Percentiles rank a stretch among this genome's conserved stretches.
Conservation (phyloP, 2,113 vertebrate genomes). For the Stomatorhinus ivindoensis region DNA sequence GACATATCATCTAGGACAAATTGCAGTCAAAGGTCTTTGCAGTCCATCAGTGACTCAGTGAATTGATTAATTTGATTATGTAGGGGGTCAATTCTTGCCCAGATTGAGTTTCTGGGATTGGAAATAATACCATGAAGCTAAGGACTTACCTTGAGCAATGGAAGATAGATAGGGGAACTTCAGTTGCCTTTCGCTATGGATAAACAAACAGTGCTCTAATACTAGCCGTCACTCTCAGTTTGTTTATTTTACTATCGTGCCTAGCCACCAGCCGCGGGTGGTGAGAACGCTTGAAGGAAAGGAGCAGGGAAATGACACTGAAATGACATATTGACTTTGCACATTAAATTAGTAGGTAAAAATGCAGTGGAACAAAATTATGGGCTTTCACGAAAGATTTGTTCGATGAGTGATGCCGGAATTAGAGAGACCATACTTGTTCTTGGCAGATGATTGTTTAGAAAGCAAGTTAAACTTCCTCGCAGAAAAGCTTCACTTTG, state of each 20-base stretch:
- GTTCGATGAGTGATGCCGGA: constrained; percentile 37
- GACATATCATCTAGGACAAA: constrained; percentile 2
- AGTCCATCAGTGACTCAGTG: neutral
- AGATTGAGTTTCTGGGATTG: constrained; percentile 35
- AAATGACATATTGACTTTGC: constrained; percentile 47
- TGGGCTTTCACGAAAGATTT: constrained; percentile 26
- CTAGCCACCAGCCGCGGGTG: constrained; percentile 4
- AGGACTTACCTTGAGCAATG: constrained; percentile 35
- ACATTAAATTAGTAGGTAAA: constrained; percentile 45
- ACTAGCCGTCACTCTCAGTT: constrained; percentile 25
- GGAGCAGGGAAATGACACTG: constrained; percentile 18
- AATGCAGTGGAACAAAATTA: constrained; percentile 38
- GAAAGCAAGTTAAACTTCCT: constrained; percentile 33
- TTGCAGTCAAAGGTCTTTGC: neutral
- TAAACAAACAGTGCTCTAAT: constrained; percentile 46
- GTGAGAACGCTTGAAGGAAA: constrained; percentile 9
- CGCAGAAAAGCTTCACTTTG: neutral
- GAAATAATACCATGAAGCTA: constrained; percentile 41
- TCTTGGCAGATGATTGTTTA: constrained; percentile 31
- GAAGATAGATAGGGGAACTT: constrained; percentile 31
- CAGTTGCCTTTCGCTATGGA: constrained; percentile 39
- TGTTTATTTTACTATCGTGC: constrained; percentile 19
- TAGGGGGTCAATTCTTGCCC: constrained; percentile 17
- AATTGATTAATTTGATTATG: constrained; percentile 8
- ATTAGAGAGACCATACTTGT: constrained; percentile 30